Percentiles rank a stretch among this genome's conserved stretches.
These are phyloP conservation scores for Phrixothrix hirtus DNA, from an alignment of 2,888 invertebrate genomes.

Conservation along the genomic window DNA sequence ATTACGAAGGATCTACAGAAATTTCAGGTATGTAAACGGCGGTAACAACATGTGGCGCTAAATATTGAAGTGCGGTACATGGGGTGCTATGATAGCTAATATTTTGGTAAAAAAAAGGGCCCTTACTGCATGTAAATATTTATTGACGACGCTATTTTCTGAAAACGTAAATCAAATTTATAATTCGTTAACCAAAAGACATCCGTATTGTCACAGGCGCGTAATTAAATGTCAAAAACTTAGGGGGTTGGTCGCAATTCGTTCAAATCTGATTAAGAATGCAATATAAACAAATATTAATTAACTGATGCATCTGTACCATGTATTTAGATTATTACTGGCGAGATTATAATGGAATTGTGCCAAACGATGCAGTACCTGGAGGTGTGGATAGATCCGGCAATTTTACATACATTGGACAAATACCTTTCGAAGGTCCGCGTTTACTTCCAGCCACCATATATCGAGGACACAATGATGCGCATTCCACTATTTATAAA, in stretches of 20 bases:
- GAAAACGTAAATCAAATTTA: background rate
- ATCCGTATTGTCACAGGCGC: too few species aligned
- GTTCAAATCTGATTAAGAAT: too few species aligned
- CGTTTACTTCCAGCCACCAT: slow-evolving; percentile 25
- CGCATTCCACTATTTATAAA: slow-evolving; percentile 16
- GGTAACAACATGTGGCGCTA: too few species aligned
- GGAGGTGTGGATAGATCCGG: slow-evolving; percentile 18
- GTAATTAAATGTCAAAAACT: too few species aligned
- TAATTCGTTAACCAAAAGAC: too few species aligned
- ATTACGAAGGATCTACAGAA: background rate
- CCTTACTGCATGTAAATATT: background rate
- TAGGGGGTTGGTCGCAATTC: too few species aligned
- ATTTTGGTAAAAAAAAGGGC: too few species aligned
- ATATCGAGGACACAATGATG: slow-evolving; percentile 6
- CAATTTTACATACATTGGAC: slow-evolving; percentile 19
- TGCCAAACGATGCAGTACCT: slow-evolving; percentile 26
- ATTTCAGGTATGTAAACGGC: background rate
- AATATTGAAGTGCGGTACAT: too few species aligned
- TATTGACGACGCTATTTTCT: too few species aligned
- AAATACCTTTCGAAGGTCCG: slow-evolving; percentile 13
- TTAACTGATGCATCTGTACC: too few species aligned
- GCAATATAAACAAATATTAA: too few species aligned
- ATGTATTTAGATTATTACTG: slow-evolving; percentile 30
- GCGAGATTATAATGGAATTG: slow-evolving; percentile 17
- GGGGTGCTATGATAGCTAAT: too few species aligned